Evolutionary conservation across 2,113 vertebrate genomes (phyloP).

Genomic region (Gobiocypris rarus): DNA sequence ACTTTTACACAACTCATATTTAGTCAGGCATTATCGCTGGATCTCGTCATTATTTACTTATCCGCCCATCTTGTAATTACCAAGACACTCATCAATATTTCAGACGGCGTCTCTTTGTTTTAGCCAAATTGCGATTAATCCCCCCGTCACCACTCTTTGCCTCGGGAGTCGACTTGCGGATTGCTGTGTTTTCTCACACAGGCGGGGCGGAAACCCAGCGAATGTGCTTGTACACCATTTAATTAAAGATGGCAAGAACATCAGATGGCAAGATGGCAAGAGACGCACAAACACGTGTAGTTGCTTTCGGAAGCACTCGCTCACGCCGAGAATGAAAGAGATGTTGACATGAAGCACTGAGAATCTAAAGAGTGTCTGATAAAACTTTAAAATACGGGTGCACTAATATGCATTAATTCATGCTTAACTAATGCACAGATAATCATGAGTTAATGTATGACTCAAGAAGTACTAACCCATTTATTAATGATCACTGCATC

Average conservation of each 20-base stretch:
- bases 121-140: constrained; percentile 71
- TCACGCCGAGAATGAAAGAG: constrained; percentile 27
- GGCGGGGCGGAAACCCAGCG: constrained; percentile 7
- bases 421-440: too few relatives aligned
- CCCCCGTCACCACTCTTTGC: constrained; percentile 39
- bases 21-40: constrained; percentile 60
- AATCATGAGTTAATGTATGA: too few relatives aligned
- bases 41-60: constrained; percentile 67
- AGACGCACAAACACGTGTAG: constrained; percentile 20
- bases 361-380: too few relatives aligned
- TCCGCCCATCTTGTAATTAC: constrained; percentile 70
- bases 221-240: constrained; percentile 25
- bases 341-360: constrained; percentile 21
- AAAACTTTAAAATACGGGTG: too few relatives aligned
- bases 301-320: constrained; percentile 16
- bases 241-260: constrained; percentile 46
- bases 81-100: constrained; percentile 64
- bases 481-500: too few relatives aligned
- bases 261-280: constrained; percentile 42
- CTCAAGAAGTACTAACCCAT: too few relatives aligned
- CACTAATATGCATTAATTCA: too few relatives aligned
- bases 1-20: constrained; percentile 57
- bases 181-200: constrained; percentile 10
- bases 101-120: constrained; percentile 66
- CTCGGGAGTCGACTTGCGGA: constrained; percentile 2